Percentiles rank a stretch among this genome's conserved stretches.
Conservation (phyloP, 1,140 invertebrate genomes). For the Archivesica marissinica region DNA sequence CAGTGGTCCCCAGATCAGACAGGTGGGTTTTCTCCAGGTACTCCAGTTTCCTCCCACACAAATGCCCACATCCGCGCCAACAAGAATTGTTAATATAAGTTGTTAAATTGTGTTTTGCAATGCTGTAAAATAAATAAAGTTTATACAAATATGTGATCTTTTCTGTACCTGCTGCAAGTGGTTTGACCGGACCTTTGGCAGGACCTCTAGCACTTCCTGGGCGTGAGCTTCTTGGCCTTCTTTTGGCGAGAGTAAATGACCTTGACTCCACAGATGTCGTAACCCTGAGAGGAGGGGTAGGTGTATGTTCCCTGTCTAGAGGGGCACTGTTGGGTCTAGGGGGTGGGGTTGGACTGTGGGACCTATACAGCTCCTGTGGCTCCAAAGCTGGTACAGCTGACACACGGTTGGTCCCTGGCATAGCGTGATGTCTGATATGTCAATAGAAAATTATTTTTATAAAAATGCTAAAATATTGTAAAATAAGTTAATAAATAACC, state of each 20-base stretch:
- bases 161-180: slow-evolving; percentile 55
- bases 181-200: too few species aligned
- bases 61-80: too few species aligned
- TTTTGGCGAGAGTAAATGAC: slow-evolving; percentile 40
- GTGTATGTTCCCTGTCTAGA: slow-evolving; percentile 16
- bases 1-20: too few species aligned
- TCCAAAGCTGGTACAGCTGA: slow-evolving; percentile 75
- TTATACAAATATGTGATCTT: too few species aligned
- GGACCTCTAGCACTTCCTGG: slow-evolving; percentile 67
- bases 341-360: slow-evolving; percentile 62
- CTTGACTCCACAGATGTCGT: slow-evolving; percentile 55
- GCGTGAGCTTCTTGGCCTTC: slow-evolving; percentile 55
- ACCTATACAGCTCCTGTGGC: slow-evolving; percentile 71
- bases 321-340: slow-evolving; percentile 65
- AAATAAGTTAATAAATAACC: too few species aligned
- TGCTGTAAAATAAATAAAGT: too few species aligned
- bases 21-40: too few species aligned
- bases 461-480: too few species aligned
- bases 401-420: slow-evolving; percentile 68
- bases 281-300: slow-evolving; percentile 58
- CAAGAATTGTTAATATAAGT: too few species aligned
- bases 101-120: too few species aligned
- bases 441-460: not conserved
- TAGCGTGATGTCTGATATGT: slow-evolving; percentile 64
- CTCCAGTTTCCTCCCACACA: too few species aligned